Evolutionary conservation across 1,140 invertebrate genomes (phyloP).

Genomic region (Drosophila murphyi): DNA sequence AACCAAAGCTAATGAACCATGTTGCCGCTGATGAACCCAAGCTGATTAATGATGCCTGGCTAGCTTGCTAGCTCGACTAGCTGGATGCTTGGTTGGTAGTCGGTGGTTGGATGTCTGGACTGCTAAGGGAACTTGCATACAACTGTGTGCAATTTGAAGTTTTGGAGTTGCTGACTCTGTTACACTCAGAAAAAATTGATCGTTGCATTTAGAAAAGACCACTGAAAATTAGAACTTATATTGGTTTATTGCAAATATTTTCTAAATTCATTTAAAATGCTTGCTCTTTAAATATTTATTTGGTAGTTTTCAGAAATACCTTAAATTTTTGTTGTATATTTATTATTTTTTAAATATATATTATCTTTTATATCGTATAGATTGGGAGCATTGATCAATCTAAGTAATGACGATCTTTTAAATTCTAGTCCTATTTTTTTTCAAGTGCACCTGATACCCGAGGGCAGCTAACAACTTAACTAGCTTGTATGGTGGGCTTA

Average conservation of each 20-base stretch:
- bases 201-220: background rate
- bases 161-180: conserved; percentile 26
- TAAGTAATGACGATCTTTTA: no score
- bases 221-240: background rate
- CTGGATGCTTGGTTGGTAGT: conserved; percentile 18
- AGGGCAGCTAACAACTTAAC: conserved; percentile 78
- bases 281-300: no score
- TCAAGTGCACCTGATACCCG: conserved; percentile 26
- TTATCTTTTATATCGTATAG: no score
- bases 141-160: conserved; percentile 32
- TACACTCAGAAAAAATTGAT: background rate
- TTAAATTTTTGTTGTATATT: no score
- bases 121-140: conserved; percentile 34
- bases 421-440: no score
- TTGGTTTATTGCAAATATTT: background rate
- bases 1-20: conserved; percentile 81
- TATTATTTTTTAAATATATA: no score
- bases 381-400: no score
- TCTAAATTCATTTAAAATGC: background rate
- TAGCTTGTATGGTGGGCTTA: conserved; percentile 71
- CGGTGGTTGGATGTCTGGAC: conserved; percentile 13
- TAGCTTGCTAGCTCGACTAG: conserved; percentile 30
- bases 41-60: conserved; percentile 73
- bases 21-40: conserved; percentile 80
- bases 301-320: no score